Evolutionary conservation across 2,113 vertebrate genomes (phyloP).

Genomic region (Neolamprologus sp.): DNA sequence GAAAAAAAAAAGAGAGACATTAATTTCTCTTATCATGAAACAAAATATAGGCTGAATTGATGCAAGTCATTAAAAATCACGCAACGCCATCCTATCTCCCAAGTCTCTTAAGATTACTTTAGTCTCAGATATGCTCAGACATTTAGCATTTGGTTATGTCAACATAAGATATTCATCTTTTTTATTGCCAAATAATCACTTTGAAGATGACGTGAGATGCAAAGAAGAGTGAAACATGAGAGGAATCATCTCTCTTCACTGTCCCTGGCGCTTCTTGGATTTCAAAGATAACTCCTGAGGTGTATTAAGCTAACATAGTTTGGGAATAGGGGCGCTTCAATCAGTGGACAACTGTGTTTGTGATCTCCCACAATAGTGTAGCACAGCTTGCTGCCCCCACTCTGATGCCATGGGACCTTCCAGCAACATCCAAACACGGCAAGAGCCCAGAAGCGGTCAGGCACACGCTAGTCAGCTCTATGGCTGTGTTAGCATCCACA

Average conservation of each 20-base stretch:
- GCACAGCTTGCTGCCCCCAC: not conserved
- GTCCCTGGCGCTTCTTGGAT: not conserved
- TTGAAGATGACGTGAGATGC: not conserved
- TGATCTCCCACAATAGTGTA: not conserved
- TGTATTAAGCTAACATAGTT: constrained; percentile 43
- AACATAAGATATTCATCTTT: constrained; percentile 17
- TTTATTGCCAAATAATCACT: not conserved
- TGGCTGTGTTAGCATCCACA: constrained; percentile 6
- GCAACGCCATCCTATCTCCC: not conserved
- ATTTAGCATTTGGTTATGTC: constrained; percentile 42
- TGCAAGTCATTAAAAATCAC: constrained; percentile 6
- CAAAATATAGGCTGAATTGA: not conserved
- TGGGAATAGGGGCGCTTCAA: constrained; percentile 25
- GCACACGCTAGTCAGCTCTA: not conserved
- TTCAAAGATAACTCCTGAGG: constrained; percentile 22
- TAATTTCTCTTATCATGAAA: not conserved
- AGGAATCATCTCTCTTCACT: not conserved
- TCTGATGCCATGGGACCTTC: not conserved
- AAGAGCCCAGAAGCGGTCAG: not conserved
- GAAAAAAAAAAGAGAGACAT: fast-evolving
- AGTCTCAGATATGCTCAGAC: not conserved
- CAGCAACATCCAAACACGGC: not conserved
- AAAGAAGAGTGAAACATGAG: constrained; percentile 33
- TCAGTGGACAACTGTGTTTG: constrained; percentile 2
- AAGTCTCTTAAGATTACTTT: not conserved